A percentile compares a stretch with the other conserved stretches of the same genome.
phyloP scores from a whole-genome alignment of 1,140 invertebrate species.

The Acromyrmex charruanus region DNA sequence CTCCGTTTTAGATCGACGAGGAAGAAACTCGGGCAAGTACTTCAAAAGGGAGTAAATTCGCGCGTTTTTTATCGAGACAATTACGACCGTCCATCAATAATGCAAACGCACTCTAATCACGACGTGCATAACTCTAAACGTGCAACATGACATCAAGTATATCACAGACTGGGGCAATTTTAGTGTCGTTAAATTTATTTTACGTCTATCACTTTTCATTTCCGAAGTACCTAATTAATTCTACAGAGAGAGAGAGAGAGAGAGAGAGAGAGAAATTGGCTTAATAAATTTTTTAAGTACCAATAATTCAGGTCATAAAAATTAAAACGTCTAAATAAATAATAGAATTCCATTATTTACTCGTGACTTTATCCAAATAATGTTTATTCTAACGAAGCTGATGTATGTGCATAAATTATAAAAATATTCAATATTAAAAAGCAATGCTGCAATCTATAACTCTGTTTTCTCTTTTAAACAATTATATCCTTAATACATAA shows the following conservation, averaged over 20 bases:
- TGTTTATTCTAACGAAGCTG: background rate
- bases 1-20: background rate
- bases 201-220: background rate
- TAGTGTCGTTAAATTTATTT: slow-evolving; percentile 6
- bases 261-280: too few species aligned
- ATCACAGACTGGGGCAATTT: background rate
- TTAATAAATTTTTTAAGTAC: background rate
- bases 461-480: background rate
- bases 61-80: slow-evolving; percentile 6
- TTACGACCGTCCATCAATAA: slow-evolving; percentile 15
- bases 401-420: background rate
- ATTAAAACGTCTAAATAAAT: background rate
- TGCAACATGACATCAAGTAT: background rate
- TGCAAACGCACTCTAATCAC: slow-evolving; percentile 12
- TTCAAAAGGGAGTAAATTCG: slow-evolving; percentile 4
- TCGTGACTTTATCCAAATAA: background rate
- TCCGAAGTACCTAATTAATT: background rate
- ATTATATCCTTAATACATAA: background rate
- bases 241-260: too few species aligned
- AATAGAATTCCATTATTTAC: background rate
- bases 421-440: background rate
- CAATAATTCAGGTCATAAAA: background rate
- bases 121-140: background rate
- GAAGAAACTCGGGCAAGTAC: background rate
- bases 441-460: background rate